Evolutionary conservation across 2,113 vertebrate species (phyloP), one percentile per base, ranked within the genome.

Genomic region (Piliocolobus tephrosceles): DNA sequence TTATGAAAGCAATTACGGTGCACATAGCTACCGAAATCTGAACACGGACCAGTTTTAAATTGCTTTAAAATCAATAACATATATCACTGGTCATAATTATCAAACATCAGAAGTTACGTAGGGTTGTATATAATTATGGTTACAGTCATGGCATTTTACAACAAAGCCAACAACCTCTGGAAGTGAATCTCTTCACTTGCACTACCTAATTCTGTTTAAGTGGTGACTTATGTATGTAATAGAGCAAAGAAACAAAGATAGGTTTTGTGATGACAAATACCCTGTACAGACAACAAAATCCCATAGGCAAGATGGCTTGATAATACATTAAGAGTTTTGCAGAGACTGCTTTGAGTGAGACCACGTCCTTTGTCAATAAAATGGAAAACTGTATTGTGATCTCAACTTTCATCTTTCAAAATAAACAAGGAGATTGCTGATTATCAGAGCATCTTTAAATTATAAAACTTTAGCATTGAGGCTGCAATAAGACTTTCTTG

Each of bases 1-100:
- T 97, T 93, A 85, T 52, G 78, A 97, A 95, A 96, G 88, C 61
- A 97, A 91, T 97, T 95, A 90, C 8, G 61, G 6, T 61, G 40
- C 80, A 45, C 30, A 92, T 8, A 81, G 32, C 47, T 95, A 73
- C 55, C 75, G 52, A 95, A 73, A 95, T 57, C 58, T 82, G 86
- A 78, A 6, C 23, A 68, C 27, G 72, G 70, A 89, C 30, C 9
- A 75, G 73, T 89, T 94, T 76, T 96, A 90, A 84, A 96, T 96
- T 87, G 55, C 90, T 97, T 97, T 89, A 84, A 98, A 96, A 98
- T 97, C 96, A 97, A 55, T 95, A 97, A 68, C n/a, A 88, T 66
- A 50, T 80, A 47, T 70, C 90, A 91, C 55, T 95, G 73, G 43
- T 72, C 47, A 97, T 81, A 93, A 95, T 95, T 90, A 96, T 22